Conservation (phyloP, 2,888 invertebrate species). For the Onthophagus sagittarius region DNA sequence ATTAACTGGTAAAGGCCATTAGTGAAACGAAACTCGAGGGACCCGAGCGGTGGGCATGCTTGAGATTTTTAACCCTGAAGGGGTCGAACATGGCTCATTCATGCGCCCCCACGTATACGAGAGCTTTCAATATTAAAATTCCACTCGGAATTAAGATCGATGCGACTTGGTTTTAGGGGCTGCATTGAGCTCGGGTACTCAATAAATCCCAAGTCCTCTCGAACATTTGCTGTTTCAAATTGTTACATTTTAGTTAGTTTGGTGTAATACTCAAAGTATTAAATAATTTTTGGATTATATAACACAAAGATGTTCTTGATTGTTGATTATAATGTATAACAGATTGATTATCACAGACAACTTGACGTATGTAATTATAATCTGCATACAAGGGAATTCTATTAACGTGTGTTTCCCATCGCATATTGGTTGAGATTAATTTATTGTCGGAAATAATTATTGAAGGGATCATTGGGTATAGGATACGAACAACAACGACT, state of each 20-base stretch:
- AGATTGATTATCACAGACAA: no score
- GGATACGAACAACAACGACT: not conserved
- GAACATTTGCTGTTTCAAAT: not conserved
- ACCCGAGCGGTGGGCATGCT: not conserved
- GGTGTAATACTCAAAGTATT: not conserved
- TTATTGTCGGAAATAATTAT: conserved; percentile 8
- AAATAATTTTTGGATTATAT: no score
- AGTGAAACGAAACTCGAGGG: not conserved
- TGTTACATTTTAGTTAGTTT: not conserved
- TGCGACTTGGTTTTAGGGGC: not conserved
- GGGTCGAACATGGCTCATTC: not conserved
- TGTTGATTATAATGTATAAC: no score
- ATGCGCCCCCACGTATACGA: not conserved
- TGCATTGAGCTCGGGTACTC: not conserved
- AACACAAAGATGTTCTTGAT: no score
- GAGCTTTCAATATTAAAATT: not conserved
- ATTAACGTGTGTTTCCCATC: no score
- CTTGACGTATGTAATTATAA: no score
- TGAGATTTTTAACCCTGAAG: not conserved
- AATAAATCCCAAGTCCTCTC: not conserved
- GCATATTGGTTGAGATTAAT: not conserved
- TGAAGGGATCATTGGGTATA: not conserved
- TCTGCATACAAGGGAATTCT: no score
- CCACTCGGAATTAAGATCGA: not conserved
- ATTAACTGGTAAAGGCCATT: not conserved